Percentiles rank a stretch among this genome's conserved stretches.
Conservation (phyloP, 2,113 vertebrate species). For the Isurus oxyrinchus region DNA sequence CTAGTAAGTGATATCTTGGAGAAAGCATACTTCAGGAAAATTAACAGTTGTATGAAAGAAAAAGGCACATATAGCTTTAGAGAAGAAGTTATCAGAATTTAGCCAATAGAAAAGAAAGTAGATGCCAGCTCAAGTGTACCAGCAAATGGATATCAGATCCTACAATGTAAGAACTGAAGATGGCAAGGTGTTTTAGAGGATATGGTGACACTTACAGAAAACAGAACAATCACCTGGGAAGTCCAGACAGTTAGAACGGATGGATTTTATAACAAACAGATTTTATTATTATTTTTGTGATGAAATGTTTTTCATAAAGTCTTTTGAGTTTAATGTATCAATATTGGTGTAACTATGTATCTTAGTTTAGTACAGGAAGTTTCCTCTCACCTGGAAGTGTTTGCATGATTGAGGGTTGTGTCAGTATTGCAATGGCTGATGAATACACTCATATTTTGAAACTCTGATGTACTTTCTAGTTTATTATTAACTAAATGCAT, state of each 20-base stretch:
- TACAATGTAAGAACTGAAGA: neutral
- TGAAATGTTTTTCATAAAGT: neutral
- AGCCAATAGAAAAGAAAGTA: neutral
- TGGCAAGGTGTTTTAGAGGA: neutral
- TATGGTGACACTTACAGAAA: neutral
- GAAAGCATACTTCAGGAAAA: neutral
- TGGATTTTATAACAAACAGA: neutral
- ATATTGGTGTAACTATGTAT: neutral
- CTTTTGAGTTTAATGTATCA: neutral
- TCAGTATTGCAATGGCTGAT: neutral
- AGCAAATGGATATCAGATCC: neutral
- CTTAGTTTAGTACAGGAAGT: neutral
- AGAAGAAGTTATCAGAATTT: neutral
- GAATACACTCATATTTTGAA: neutral
- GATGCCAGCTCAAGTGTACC: neutral
- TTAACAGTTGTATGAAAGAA: neutral
- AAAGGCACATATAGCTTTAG: neutral
- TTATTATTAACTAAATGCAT: neutral
- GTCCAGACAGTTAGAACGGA: neutral
- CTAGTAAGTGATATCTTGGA: neutral
- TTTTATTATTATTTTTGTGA: neutral
- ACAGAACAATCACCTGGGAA: neutral
- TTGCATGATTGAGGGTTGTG: neutral
- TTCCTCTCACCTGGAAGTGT: neutral
- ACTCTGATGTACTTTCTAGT: neutral